Evolutionary conservation across 2,797 vertebrate species (phyloP).

Genomic region (Poeciliopsis paucimaculata): DNA sequence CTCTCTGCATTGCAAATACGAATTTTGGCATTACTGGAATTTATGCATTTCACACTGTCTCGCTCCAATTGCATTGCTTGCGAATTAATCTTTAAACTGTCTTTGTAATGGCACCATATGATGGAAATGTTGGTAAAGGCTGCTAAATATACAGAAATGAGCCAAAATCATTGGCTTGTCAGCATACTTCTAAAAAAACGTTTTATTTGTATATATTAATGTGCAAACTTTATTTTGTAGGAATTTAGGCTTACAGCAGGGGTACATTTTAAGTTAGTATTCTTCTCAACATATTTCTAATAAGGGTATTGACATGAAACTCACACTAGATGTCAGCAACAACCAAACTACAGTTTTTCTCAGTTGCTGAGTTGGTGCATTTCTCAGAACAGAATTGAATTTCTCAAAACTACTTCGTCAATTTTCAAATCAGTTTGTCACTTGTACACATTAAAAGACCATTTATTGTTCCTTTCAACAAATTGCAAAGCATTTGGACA

Average conservation of each 20-base stretch:
- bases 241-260: neutral
- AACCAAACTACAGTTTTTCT: neutral
- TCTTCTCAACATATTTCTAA: neutral
- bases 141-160: slow-evolving; percentile 2
- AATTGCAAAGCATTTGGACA: no score
- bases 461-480: no score
- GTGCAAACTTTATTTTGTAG: neutral
- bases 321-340: slow-evolving; percentile 6
- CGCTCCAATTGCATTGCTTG: neutral
- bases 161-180: neutral
- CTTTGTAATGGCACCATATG: neutral
- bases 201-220: neutral
- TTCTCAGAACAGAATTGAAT: no score
- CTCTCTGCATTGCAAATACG: neutral
- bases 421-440: no score
- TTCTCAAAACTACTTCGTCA: no score
- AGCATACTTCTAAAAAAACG: neutral
- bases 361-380: no score
- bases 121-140: neutral
- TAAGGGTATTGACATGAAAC: neutral
- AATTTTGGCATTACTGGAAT: neutral
- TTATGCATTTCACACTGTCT: neutral
- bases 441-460: no score
- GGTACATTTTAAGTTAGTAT: neutral
- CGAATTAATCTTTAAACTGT: neutral